Percentiles rank a stretch among this genome's conserved stretches.
These are phyloP conservation scores for Eciton burchellii DNA, from an alignment of 1,140 invertebrate genomes.

Conservation along the genomic window DNA sequence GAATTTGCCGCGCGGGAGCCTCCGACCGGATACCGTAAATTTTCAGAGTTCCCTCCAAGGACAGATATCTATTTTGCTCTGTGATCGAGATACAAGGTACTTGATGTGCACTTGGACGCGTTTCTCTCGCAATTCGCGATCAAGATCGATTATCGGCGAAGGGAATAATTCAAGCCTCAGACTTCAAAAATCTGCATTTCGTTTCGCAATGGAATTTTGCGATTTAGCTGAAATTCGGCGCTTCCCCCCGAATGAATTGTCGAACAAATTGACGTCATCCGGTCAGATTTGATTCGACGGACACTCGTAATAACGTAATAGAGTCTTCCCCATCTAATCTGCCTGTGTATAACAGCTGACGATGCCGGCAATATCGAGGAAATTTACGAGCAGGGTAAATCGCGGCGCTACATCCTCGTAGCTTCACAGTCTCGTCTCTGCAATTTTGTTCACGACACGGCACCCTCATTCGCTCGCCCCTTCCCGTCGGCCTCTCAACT, in stretches of 20 bases:
- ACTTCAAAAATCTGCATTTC: background rate
- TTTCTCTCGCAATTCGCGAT: too few relatives aligned
- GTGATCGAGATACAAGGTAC: too few relatives aligned
- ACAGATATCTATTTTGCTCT: background rate
- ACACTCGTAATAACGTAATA: background rate
- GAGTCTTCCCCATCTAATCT: background rate
- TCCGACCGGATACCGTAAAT: too few relatives aligned
- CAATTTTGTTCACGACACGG: conserved; percentile 51
- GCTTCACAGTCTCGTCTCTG: conserved; percentile 44
- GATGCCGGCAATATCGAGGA: background rate
- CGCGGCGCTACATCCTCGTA: background rate
- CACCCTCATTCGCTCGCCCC: conserved; percentile 34
- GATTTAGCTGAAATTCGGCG: too few relatives aligned
- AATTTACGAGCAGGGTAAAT: conserved; percentile 5
- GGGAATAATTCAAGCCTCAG: background rate
- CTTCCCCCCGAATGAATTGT: too few relatives aligned
- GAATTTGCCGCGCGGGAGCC: too few relatives aligned
- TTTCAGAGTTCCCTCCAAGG: background rate
- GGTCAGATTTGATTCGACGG: too few relatives aligned
- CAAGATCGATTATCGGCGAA: too few relatives aligned
- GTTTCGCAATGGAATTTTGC: background rate
- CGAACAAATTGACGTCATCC: too few relatives aligned
- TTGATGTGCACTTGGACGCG: too few relatives aligned
- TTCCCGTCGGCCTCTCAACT: conserved; percentile 47
- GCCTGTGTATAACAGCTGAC: background rate